Evolutionary conservation across 2,797 vertebrate species (phyloP).

Genomic region (Rhinella marina): DNA sequence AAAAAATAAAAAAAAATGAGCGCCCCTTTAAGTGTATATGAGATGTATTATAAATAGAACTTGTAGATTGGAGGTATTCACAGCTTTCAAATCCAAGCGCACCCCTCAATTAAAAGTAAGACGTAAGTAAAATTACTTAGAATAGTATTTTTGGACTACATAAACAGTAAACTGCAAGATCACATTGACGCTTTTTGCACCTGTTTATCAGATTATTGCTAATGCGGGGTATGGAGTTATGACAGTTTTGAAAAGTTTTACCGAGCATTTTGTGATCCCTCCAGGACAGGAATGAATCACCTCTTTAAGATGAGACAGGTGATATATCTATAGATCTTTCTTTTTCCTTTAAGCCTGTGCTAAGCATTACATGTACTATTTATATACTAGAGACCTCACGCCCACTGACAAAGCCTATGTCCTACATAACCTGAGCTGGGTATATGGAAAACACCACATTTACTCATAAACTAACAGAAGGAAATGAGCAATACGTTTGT

Average conservation of each 20-base stretch:
- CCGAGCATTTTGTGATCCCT: not conserved
- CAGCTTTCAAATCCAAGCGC: not conserved
- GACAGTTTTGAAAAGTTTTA: not conserved
- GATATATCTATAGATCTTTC: not conserved
- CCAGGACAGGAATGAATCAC: conserved; percentile 25
- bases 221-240: not conserved
- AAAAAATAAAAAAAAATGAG: no score
- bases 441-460: not conserved
- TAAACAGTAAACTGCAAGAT: not conserved
- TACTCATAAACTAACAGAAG: not conserved
- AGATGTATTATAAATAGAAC: no score
- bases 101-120: not conserved
- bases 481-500: conserved; percentile 5
- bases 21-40: no score
- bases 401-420: conserved; percentile 32
- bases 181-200: not conserved
- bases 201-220: not conserved
- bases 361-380: conserved; percentile 14
- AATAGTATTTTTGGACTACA: not conserved
- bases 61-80: not conserved
- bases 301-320: conserved; percentile 39
- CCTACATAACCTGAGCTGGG: conserved; percentile 3
- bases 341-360: not conserved
- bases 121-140: not conserved
- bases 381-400: conserved; percentile 16